Base-by-base conservation (phyloP, 1,140 invertebrate genomes). In the Drosophila ironensis region DNA sequence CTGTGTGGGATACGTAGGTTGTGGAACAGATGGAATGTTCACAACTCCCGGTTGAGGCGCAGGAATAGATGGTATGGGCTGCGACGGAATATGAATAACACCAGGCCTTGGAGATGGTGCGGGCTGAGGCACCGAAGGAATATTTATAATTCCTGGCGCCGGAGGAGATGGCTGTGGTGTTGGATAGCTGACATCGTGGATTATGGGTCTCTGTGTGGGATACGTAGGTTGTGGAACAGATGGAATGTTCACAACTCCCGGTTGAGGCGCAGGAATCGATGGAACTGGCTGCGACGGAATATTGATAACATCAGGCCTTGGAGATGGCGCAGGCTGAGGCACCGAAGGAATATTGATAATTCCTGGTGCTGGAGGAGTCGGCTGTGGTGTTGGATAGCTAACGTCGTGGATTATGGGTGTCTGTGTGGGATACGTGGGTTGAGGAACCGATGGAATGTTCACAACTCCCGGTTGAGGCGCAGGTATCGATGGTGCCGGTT, bases 101-200 rank as follows among this genome's bases (percentile, higher is more conserved):
- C 35, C 59, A 5, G 69, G 57, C n/a, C 20, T 25, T 8, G 45
- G 45, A 11, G 27, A 1, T 9, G 74, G 52, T 2, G 19, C 4
- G 2, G 61, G 40, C 7, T 70, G 37, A 0, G 60, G 37, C 2
- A 33, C 3, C 0, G 67, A 54, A 0, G 66, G 63, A 52, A 68
- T 52, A 27, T 68, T 68, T 0, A 68, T 11, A 41, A 61, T 12
- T 69, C 44, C 66, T 0, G 59, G 50, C 5, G 19, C 12, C 1
- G 41, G 40, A 5, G 57, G 46, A 9, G 6, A 40, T 12, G 57
- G 57, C 0, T 14, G 8, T n/a, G 19, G n/a, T 11, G 56, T 9
- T 11, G 64, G 66, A 1, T 69, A 56, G 2, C 0, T 94, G 1
- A 67, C 52, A 27, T 59, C 52, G 1, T 64, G 22, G n/a, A 35